Percentiles rank a stretch among this genome's conserved stretches.
These are phyloP conservation scores for Agrochola lychnidis DNA, from an alignment of 2,888 invertebrate genomes.

Conservation along the genomic window DNA sequence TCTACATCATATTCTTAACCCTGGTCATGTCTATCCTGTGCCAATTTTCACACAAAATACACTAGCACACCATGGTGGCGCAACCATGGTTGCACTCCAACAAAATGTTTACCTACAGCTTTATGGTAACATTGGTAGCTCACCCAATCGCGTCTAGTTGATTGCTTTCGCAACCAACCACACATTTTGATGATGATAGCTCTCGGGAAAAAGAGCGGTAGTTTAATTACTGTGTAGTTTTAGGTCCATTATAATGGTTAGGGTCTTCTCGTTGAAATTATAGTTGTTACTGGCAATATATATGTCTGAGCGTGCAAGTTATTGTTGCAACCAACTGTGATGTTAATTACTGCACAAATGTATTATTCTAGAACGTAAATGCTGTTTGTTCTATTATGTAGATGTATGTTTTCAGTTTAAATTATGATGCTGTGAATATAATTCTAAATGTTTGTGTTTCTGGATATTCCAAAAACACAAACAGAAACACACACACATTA, in stretches of 20 bases:
- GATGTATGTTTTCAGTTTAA: not conserved
- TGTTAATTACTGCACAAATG: slow-evolving; percentile 14
- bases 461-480: not conserved
- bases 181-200: not conserved
- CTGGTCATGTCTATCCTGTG: no score
- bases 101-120: not conserved
- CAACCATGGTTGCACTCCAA: no score
- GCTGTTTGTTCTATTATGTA: slow-evolving; percentile 18
- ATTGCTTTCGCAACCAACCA: no score
- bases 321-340: slow-evolving; percentile 15
- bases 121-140: no score
- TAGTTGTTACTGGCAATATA: slow-evolving; percentile 6
- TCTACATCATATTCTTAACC: not conserved
- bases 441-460: not conserved
- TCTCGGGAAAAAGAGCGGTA: not conserved
- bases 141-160: not conserved
- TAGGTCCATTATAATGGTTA: not conserved
- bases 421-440: not conserved
- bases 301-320: slow-evolving; percentile 28
- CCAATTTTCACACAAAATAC: not conserved
- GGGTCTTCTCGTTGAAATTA: not conserved
- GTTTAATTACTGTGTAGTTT: not conserved
- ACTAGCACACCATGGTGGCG: no score
- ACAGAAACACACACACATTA: no score
- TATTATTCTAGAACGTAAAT: slow-evolving; percentile 12